These are phyloP conservation scores for Leucozona laternaria DNA, from an alignment of 2,888 invertebrate species.

Conservation along the genomic window DNA sequence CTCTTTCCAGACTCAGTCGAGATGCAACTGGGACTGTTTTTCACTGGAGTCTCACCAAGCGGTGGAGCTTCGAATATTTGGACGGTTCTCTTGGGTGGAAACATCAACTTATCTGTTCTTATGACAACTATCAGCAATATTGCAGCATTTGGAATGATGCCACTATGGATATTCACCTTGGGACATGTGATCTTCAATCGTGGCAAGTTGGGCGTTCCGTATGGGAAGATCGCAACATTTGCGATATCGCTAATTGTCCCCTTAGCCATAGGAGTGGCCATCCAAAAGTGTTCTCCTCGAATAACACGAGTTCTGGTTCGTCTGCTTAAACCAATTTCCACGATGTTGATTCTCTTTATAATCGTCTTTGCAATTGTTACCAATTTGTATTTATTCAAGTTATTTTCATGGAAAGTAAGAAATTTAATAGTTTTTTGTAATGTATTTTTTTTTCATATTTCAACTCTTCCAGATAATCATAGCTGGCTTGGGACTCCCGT, in stretches of 20 bases:
- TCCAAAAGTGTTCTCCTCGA: slow-evolving; percentile 88
- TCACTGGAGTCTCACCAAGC: slow-evolving; percentile 95
- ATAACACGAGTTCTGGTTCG: slow-evolving; percentile 89
- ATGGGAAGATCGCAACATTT: slow-evolving; percentile 89
- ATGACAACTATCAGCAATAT: slow-evolving; percentile 97
- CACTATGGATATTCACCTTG: slow-evolving; percentile 94
- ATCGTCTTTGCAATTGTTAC: slow-evolving; percentile 93
- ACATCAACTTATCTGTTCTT: slow-evolving; percentile 95
- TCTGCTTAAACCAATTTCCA: slow-evolving; percentile 93
- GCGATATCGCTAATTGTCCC: slow-evolving; percentile 92
- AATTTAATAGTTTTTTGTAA: neutral
- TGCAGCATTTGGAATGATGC: slow-evolving; percentile 95
- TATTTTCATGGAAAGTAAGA: slow-evolving; percentile 94
- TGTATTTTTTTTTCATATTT: neutral
- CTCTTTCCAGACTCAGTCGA: slow-evolving; percentile 88
- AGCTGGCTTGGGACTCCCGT: slow-evolving; percentile 92
- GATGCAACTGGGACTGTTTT: slow-evolving; percentile 94
- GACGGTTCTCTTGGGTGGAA: slow-evolving; percentile 95
- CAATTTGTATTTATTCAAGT: slow-evolving; percentile 94
- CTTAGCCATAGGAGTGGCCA: slow-evolving; percentile 86
- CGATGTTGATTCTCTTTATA: slow-evolving; percentile 91
- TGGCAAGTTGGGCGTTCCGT: slow-evolving; percentile 91
- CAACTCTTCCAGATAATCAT: slow-evolving; percentile 88
- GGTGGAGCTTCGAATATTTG: slow-evolving; percentile 99
- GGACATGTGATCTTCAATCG: slow-evolving; percentile 90